Percentiles rank a stretch among this genome's conserved stretches.
These are phyloP conservation scores for Lepidurus arcticus DNA, from an alignment of 1,140 invertebrate species.

Conservation along the genomic window DNA sequence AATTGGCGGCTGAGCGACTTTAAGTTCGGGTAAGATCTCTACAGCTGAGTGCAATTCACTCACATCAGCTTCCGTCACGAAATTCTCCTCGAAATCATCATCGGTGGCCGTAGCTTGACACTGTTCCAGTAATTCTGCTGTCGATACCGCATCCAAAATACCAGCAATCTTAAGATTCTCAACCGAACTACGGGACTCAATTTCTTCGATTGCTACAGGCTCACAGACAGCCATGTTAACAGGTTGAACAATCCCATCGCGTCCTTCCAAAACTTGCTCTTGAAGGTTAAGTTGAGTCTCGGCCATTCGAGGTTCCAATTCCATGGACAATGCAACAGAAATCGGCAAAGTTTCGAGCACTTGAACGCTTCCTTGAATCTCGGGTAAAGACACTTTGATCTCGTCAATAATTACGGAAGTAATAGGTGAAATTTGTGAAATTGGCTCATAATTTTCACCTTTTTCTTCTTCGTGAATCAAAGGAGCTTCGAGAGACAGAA, in stretches of 20 bases:
- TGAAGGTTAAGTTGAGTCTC: too few species aligned
- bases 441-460: not conserved
- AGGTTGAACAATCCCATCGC: too few species aligned
- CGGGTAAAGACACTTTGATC: not conserved
- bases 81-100: not conserved
- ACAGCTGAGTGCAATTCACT: conserved; percentile 37
- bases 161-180: not conserved
- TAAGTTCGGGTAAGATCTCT: conserved; percentile 25
- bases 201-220: too few species aligned
- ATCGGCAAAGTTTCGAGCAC: too few species aligned
- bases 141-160: not conserved
- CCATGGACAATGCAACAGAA: too few species aligned
- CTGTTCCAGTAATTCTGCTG: conserved; percentile 11
- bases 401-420: not conserved
- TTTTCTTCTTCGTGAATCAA: conserved; percentile 15
- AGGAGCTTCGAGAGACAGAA: not conserved
- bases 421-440: not conserved
- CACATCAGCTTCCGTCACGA: conserved; percentile 35
- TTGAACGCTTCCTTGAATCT: too few species aligned
- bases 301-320: too few species aligned
- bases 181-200: too few species aligned
- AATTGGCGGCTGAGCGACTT: conserved; percentile 33
- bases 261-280: too few species aligned
- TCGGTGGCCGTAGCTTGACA: not conserved
- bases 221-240: too few species aligned